Percentiles rank a stretch among this genome's conserved stretches.
Evolutionary conservation across 2,797 vertebrate species (phyloP).

Genomic region (Enteromius argenteus): DNA sequence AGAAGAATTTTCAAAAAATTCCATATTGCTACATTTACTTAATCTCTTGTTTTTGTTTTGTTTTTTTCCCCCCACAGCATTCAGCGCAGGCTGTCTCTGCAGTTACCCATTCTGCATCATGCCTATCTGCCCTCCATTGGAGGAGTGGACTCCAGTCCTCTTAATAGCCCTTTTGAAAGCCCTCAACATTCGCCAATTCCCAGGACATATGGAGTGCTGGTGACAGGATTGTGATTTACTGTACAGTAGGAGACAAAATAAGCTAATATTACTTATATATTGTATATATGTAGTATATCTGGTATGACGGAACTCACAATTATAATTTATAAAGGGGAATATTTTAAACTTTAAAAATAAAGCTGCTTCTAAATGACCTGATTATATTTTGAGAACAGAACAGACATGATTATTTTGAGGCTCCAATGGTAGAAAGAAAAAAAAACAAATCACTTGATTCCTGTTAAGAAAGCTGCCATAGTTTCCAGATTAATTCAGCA

Average conservation of each 20-base stretch:
- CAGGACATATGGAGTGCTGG: neutral
- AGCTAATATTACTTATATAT: neutral
- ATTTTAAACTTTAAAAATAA: neutral
- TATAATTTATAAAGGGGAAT: neutral
- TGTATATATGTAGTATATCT: neutral
- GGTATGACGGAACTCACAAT: neutral
- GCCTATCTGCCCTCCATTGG: conserved; percentile 98
- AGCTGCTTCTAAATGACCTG: neutral
- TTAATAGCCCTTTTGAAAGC: conserved; percentile 6
- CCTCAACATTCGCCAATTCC: neutral
- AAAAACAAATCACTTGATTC: no score
- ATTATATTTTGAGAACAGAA: neutral
- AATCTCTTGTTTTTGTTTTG: neutral
- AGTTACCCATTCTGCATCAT: conserved; percentile 97
- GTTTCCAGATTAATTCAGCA: neutral
- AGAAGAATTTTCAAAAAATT: neutral
- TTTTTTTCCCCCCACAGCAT: conserved; percentile 80
- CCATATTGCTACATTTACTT: neutral
- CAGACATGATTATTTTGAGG: neutral
- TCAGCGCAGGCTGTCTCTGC: conserved; percentile 96
- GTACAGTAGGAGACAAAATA: neutral
- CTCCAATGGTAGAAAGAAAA: no score
- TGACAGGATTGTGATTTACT: conserved; percentile 11
- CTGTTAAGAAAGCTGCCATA: neutral
- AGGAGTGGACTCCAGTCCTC: conserved; percentile 91